Conservation (phyloP, 2,113 vertebrate species). For the Nansenia antarctica region DNA sequence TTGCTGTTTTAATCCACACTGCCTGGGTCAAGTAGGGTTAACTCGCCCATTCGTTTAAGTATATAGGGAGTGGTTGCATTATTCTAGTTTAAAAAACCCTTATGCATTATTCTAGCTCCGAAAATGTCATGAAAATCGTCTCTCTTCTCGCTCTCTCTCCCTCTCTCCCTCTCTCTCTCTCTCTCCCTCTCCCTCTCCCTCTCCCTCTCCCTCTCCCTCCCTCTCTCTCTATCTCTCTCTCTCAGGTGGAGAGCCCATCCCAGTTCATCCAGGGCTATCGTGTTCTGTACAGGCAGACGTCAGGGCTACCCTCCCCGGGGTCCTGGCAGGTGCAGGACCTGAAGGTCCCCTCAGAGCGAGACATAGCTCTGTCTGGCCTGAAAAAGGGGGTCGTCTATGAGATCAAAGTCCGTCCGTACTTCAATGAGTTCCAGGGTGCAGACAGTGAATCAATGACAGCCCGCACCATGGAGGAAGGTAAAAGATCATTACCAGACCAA, state of each 20-base stretch:
- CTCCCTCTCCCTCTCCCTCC: not conserved
- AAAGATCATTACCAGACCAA: slow-evolving; percentile 20
- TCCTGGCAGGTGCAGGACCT: slow-evolving; percentile 87
- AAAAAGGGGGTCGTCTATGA: slow-evolving; percentile 93
- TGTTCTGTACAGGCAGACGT: slow-evolving; percentile 89
- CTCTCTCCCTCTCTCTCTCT: not conserved
- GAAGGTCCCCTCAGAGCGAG: slow-evolving; percentile 87
- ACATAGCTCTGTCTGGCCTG: slow-evolving; percentile 81
- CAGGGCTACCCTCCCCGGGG: slow-evolving; percentile 82
- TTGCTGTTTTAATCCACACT: slow-evolving; percentile 8
- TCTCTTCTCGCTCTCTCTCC: too few relatives aligned
- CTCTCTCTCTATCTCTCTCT: not conserved
- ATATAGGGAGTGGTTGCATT: too few relatives aligned
- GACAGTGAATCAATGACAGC: slow-evolving; percentile 95
- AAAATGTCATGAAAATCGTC: too few relatives aligned
- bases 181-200: slow-evolving; percentile 12
- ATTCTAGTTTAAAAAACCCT: too few relatives aligned
- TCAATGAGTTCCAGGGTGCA: slow-evolving; percentile 96
- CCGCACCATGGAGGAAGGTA: slow-evolving; percentile 93
- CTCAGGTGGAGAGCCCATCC: slow-evolving; percentile 90
- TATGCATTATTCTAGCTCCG: not conserved
- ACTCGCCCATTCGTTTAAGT: too few relatives aligned
- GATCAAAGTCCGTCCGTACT: slow-evolving; percentile 94
- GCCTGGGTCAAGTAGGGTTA: slow-evolving; percentile 6
- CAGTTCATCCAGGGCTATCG: slow-evolving; percentile 96